Conservation (phyloP, 2,113 vertebrate species). For the Gymnobelideus leadbeateri region DNA sequence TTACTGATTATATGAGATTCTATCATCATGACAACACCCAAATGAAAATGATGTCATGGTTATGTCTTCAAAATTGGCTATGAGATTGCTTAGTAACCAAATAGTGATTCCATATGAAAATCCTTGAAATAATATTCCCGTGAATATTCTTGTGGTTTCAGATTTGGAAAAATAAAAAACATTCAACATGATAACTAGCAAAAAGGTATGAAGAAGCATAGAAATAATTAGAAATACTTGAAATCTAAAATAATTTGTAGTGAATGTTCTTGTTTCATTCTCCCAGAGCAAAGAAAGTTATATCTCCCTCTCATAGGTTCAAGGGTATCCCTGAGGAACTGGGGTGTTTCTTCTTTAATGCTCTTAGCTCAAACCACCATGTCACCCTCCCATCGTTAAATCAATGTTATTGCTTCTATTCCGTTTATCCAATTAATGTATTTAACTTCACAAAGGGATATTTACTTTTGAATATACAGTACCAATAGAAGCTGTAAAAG, state of each 20-base stretch:
- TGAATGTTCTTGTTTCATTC: neutral
- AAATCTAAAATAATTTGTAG: neutral
- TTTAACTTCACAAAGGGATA: neutral
- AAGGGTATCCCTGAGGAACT: neutral
- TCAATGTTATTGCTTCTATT: neutral
- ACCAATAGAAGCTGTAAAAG: neutral
- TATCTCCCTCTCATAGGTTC: neutral
- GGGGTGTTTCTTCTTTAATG: neutral
- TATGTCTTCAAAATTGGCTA: neutral
- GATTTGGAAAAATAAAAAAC: constrained; percentile 20
- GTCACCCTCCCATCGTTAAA: neutral
- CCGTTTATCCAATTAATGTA: neutral
- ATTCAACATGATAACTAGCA: neutral
- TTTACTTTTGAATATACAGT: neutral
- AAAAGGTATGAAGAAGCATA: neutral
- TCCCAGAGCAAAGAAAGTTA: neutral
- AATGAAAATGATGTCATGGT: neutral
- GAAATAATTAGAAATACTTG: neutral
- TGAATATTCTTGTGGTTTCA: constrained; percentile 15
- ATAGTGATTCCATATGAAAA: constrained; percentile 22
- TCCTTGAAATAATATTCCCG: constrained; percentile 19
- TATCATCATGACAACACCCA: constrained; percentile 5
- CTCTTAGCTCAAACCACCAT: neutral
- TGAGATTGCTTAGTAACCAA: constrained; percentile 12
- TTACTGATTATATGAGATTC: constrained; percentile 11